A percentile compares a stretch with the other conserved stretches of the same genome.
These are phyloP conservation scores for Metellina segmentata DNA, from an alignment of 2,888 invertebrate genomes.

Conservation along the genomic window DNA sequence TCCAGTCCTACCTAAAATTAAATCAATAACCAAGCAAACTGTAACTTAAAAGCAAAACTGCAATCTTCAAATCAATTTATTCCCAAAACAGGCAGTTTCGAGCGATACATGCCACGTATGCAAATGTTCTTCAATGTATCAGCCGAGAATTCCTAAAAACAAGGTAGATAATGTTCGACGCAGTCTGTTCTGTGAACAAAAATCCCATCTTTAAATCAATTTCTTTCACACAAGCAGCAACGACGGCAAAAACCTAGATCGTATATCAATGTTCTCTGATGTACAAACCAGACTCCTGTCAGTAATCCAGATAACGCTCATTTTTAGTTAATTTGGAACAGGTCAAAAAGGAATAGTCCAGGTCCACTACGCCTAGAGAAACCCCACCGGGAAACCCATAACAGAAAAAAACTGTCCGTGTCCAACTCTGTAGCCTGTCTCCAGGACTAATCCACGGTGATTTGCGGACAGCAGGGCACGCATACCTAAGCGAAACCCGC, in stretches of 20 bases:
- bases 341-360: neutral
- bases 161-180: too few relatives aligned
- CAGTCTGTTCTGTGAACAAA: too few relatives aligned
- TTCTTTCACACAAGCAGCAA: too few relatives aligned
- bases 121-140: too few relatives aligned
- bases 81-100: too few relatives aligned
- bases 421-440: slow-evolving; percentile 13
- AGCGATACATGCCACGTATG: too few relatives aligned
- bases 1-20: too few relatives aligned
- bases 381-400: slow-evolving; percentile 11
- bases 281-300: neutral
- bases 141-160: too few relatives aligned
- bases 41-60: too few relatives aligned
- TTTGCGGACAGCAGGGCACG: slow-evolving; percentile 71
- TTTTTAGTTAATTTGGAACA: neutral
- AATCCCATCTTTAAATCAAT: too few relatives aligned
- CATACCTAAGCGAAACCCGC: slow-evolving; percentile 67
- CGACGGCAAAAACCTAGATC: neutral
- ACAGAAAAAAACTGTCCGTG: slow-evolving; percentile 19
- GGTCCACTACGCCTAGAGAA: slow-evolving; percentile 38
- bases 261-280: neutral
- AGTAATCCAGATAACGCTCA: neutral
- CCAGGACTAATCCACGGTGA: slow-evolving; percentile 59
- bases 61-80: too few relatives aligned
- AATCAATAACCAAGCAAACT: too few relatives aligned